Evolutionary conservation across 1,140 invertebrate species (phyloP).

Genomic region (Drosophila subpulchrella): DNA sequence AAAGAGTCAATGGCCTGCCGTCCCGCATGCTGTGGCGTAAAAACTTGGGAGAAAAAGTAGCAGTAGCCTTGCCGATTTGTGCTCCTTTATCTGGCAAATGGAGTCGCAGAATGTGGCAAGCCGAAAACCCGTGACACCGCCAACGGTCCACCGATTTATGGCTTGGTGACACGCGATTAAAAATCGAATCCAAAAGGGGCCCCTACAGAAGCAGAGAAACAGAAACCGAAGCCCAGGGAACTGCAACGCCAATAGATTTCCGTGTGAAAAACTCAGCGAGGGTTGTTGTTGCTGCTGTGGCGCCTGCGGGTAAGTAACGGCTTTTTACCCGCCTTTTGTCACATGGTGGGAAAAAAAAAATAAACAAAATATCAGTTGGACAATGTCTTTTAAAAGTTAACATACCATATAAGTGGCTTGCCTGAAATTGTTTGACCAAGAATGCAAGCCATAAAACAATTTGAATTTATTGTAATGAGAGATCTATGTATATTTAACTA

Average conservation of each 20-base stretch:
- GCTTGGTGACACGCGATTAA: conserved; percentile 69
- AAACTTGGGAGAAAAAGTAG: neutral
- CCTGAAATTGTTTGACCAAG: neutral
- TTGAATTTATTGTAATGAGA: too few relatives aligned
- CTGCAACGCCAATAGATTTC: conserved; percentile 34
- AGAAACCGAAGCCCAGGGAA: conserved; percentile 17
- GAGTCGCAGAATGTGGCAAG: conserved; percentile 26
- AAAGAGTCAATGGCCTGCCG: conserved; percentile 64
- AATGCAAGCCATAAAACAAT: too few relatives aligned
- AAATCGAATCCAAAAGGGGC: conserved; percentile 55
- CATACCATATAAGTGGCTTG: neutral
- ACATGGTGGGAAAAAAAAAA: conserved; percentile 8
- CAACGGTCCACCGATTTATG: conserved; percentile 65
- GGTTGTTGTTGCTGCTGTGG: conserved; percentile 42
- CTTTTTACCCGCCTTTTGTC: conserved; percentile 19
- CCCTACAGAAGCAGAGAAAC: conserved; percentile 1
- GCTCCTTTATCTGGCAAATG: conserved; percentile 45
- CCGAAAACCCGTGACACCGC: conserved; percentile 26
- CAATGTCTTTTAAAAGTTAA: neutral
- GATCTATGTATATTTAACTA: too few relatives aligned
- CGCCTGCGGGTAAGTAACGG: conserved; percentile 68
- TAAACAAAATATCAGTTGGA: neutral
- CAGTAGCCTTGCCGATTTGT: conserved; percentile 64
- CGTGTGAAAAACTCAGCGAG: conserved; percentile 58
- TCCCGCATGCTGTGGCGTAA: conserved; percentile 53